Base-by-base conservation (phyloP, 2,888 invertebrate genomes). In the Drosophila rubida region DNA sequence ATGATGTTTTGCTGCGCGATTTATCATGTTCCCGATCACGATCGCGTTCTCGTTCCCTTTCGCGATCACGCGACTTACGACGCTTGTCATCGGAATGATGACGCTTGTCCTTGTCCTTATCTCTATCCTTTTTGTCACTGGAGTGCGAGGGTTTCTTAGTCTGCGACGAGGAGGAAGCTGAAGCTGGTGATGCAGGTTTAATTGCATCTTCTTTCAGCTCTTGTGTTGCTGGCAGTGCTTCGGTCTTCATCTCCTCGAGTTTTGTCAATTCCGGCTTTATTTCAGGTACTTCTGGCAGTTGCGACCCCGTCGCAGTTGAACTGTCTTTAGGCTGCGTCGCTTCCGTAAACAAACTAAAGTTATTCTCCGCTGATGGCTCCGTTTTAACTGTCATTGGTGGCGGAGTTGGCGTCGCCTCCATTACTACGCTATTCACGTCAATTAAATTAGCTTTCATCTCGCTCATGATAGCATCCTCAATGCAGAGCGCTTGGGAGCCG, bases 121-220 rank as follows among this genome's bases (percentile, higher is more conserved):
- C 32, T 1, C n/a, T 32, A 1, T 32, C 32, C n/a, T 32, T 32
- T 32, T 5, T 32, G 32, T 32, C 32, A n/a, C 46, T 57, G 1
- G 61, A 69, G 13, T 44, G 49, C 4, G 70, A 69, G n/a, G 82
- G 80, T 37, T 88, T 90, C 30, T 89, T 91, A 5, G 88, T 83
- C 3, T 86, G 87, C 0, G 88, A 90, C 4, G 89, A 89, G 1
- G 87, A 83, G 0, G 87, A 83, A 1, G 59, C 58, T 3, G 88
- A 84, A 0, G 67, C 55, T 5, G 88, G 85, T n/a, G 87, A 79
- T 1, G 64, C 50, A 8, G 51, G 0, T 25, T 25, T 25, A 6
- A 25, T 1, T 7, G 25, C 7, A 5, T 25, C 25, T 4, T 25
- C 25, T 25, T 25, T 25, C 5, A 25, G 23, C 23, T 19, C 19